These are phyloP conservation scores for Eutolmus rufibarbis DNA, from an alignment of 2,888 invertebrate species.

Conservation along the genomic window DNA sequence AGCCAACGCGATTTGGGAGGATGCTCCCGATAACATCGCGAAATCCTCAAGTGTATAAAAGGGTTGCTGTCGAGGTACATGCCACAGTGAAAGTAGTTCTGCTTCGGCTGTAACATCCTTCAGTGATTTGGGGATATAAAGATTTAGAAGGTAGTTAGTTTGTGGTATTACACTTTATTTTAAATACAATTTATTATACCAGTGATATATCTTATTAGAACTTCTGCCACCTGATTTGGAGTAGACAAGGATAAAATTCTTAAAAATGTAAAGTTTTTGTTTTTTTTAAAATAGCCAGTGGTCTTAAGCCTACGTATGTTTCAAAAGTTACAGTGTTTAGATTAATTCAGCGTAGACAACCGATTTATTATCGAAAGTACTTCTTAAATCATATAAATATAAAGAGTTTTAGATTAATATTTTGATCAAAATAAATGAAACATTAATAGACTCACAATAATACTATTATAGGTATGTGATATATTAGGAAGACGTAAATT, in stretches of 20 bases:
- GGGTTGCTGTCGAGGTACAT: neutral
- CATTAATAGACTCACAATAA: no score
- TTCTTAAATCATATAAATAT: no score
- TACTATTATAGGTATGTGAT: no score
- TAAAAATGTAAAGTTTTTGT: neutral
- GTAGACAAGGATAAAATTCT: neutral
- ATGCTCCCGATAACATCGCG: neutral
- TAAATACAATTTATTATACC: neutral
- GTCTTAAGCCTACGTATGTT: neutral
- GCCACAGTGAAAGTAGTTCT: conserved; percentile 3
- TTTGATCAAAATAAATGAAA: no score
- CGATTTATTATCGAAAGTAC: no score
- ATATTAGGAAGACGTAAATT: no score
- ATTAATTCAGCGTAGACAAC: no score
- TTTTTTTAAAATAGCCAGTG: neutral
- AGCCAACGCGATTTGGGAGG: neutral
- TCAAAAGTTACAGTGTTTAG: no score
- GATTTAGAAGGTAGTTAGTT: neutral
- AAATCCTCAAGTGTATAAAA: conserved; percentile 1
- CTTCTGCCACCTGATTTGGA: neutral
- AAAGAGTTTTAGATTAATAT: no score
- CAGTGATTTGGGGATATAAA: neutral
- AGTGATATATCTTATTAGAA: neutral
- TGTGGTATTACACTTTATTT: neutral
- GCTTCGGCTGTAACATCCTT: neutral